Base-by-base conservation (phyloP, 1,140 invertebrate genomes). In the Himalopsyche phryganea region DNA sequence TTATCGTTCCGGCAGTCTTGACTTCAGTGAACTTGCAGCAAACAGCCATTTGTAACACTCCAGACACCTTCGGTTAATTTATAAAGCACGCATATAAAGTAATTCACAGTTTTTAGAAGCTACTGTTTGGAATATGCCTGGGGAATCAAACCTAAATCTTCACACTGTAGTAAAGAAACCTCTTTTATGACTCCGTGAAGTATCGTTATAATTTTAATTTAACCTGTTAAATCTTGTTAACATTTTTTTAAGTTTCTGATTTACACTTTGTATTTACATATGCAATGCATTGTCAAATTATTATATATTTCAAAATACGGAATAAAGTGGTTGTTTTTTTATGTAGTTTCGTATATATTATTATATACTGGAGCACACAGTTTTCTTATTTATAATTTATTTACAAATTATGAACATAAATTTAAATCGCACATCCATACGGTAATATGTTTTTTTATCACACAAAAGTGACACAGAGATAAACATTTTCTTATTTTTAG, bases 41-140 rank as follows among this genome's bases (percentile, higher is more conserved):
- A 28, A 9, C 23, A 9, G 23, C 23, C 23, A 28, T 28, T 28
- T 28, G 23, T 28, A 28, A 28, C 23, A 28, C 23, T 28, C 11
- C 20, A 17, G 60, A 48, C 35, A 33, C 44, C 48, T 47, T 41
- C 3, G 54, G 19, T 40, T 56, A 53, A 53, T 58, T 53, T 62
- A 62, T 58, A 58, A 54, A 28, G 33, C 50, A 35, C 45, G 44
- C 20, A 33, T 50, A 63, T 63, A 63, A 63, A 63, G 50, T 45
- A 63, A 63, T 63, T 63, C 55, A 63, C 61, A 63, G 55, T 38
- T 58, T 58, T 23, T 46, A 55, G 45, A 47, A 54, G 61, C 61
- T 63, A 63, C 61, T 47, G 61, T 63, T 63, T 63, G 44, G 38
- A 10, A 40, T 45, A 13, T 9, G 33, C 41, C 42, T 18, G 33